Conservation (phyloP, 2,113 vertebrate genomes). For the Pangasianodon gigas region DNA sequence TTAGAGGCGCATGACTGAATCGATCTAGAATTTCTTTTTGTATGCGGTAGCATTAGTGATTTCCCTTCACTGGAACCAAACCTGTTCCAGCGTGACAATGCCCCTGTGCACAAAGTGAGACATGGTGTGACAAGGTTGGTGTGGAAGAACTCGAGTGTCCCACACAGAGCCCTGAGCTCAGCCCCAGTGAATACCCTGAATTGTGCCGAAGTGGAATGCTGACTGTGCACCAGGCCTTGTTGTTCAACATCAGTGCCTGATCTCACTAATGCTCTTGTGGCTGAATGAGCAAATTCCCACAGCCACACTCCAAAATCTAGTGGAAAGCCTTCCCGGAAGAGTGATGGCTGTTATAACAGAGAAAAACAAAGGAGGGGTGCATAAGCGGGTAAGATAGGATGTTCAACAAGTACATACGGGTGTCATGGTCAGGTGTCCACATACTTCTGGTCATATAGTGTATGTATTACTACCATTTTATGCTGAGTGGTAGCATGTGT, state of each 20-base stretch:
- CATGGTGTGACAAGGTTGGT: neutral
- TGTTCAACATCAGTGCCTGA: neutral
- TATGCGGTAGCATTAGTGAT: neutral
- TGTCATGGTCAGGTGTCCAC: neutral
- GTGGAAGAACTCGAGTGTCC: neutral
- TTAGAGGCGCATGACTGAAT: neutral
- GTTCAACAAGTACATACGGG: neutral
- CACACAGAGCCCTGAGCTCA: neutral
- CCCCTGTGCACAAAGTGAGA: neutral
- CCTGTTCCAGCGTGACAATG: neutral
- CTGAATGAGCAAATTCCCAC: neutral
- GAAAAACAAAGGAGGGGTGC: neutral
- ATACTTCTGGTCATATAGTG: neutral
- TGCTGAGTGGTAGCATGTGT: neutral
- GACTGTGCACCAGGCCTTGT: neutral
- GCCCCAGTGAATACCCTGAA: neutral
- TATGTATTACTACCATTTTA: neutral
- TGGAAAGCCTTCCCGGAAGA: neutral
- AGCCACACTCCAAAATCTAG: neutral
- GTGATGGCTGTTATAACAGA: neutral
- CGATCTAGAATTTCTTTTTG: neutral
- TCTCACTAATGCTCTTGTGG: neutral
- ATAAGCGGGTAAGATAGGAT: too few species aligned
- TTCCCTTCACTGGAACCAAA: neutral
- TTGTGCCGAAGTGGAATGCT: neutral